These are phyloP conservation scores for Palaemon carinicauda DNA, from an alignment of 1,140 invertebrate species.

Conservation along the genomic window DNA sequence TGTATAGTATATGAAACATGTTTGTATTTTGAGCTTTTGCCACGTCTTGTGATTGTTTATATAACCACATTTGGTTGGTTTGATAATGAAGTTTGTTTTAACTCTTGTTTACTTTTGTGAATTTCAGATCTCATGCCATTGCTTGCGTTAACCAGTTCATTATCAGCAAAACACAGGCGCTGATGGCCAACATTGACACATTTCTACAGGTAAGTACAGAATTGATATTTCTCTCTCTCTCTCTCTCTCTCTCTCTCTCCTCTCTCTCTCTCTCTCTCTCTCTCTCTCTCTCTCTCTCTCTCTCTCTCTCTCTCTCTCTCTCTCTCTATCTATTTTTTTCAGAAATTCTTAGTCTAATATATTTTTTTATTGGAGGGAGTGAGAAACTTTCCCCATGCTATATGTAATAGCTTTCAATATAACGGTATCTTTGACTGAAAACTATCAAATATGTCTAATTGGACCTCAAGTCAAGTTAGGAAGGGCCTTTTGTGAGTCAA, in stretches of 20 bases:
- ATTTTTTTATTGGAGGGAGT: too few species aligned
- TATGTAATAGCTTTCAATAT: too few species aligned
- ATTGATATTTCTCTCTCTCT: neutral
- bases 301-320: neutral
- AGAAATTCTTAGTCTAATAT: neutral
- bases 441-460: too few species aligned
- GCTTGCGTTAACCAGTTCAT: conserved; percentile 99
- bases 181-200: conserved; percentile 94
- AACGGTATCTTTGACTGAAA: too few species aligned
- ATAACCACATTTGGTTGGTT: neutral
- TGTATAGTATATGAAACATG: too few species aligned
- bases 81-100: neutral
- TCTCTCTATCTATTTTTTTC: neutral
- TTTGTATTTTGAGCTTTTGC: too few species aligned
- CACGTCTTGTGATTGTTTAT: too few species aligned
- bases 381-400: too few species aligned
- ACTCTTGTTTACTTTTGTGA: conserved; percentile 32
- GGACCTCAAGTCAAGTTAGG: too few species aligned
- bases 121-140: conserved; percentile 88
- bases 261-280: too few species aligned
- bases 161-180: conserved; percentile 85
- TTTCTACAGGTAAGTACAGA: conserved; percentile 81
- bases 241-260: neutral
- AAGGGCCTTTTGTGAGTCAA: too few species aligned
- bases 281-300: too few species aligned